These are phyloP conservation scores for Scaptodrosophila lebanonensis DNA, from an alignment of 1,140 invertebrate genomes.

Conservation along the genomic window DNA sequence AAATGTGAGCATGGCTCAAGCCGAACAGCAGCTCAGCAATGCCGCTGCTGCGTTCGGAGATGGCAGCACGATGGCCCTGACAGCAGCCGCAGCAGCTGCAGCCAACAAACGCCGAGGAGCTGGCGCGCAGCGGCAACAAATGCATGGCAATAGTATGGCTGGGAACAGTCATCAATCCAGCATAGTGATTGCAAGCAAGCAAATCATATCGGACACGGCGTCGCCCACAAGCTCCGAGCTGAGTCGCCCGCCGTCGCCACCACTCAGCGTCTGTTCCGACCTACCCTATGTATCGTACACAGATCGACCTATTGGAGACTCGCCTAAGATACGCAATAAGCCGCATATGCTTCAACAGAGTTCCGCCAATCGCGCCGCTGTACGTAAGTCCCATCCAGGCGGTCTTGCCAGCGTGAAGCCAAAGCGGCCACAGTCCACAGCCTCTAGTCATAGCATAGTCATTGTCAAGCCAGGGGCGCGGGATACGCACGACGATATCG, in stretches of 20 bases:
- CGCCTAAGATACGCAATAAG: slow-evolving; percentile 85
- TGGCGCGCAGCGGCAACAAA: slow-evolving; percentile 3
- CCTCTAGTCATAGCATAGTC: slow-evolving; percentile 84
- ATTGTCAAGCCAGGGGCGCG: slow-evolving; percentile 87
- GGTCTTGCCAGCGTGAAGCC: slow-evolving; percentile 54
- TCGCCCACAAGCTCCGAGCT: slow-evolving; percentile 63
- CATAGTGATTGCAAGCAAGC: slow-evolving; percentile 63
- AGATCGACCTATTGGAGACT: slow-evolving; percentile 92
- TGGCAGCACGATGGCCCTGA: slow-evolving; percentile 41
- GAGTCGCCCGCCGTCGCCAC: slow-evolving; percentile 84
- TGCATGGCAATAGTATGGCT: slow-evolving; percentile 1
- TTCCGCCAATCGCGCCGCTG: slow-evolving; percentile 42
- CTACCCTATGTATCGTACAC: slow-evolving; percentile 96
- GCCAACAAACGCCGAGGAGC: slow-evolving; percentile 45
- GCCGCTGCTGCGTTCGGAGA: slow-evolving; percentile 13
- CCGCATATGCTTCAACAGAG: slow-evolving; percentile 56
- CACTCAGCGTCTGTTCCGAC: slow-evolving; percentile 92
- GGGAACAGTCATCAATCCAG: slow-evolving; percentile 42
- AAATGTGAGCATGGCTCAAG: background rate
- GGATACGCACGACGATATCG: slow-evolving; percentile 82
- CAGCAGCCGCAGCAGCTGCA: slow-evolving; percentile 53
- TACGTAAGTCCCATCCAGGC: slow-evolving; percentile 49
- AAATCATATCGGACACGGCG: slow-evolving; percentile 59
- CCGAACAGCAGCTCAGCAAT: background rate
- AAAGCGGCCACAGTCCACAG: slow-evolving; percentile 62